A percentile compares a stretch with the other conserved stretches of the same genome.
Evolutionary conservation across 92 coral and sea anemone species (phyloP).

Genomic region (Porites evermanni): DNA sequence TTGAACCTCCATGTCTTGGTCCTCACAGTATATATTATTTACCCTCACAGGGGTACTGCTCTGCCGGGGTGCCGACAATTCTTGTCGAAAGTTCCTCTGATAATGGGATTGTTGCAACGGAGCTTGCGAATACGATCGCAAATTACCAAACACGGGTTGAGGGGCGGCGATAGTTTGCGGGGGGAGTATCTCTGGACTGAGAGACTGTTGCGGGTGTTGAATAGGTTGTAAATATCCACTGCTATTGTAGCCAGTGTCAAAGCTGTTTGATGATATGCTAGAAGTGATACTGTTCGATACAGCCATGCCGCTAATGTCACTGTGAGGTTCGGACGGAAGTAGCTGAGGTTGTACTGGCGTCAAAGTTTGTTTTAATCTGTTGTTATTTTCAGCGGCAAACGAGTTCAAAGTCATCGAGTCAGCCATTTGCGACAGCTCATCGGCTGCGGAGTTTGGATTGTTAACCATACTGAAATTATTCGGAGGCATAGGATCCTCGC

Average conservation of each 20-base stretch:
- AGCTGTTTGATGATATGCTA: constrained; percentile 65
- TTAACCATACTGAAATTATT: constrained; percentile 70
- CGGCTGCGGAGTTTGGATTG: constrained; percentile 84
- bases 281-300: constrained; percentile 52
- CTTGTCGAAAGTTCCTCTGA: constrained; percentile 45
- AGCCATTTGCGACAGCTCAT: constrained; percentile 74
- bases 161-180: constrained; percentile 40
- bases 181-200: constrained; percentile 52
- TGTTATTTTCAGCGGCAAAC: constrained; percentile 60
- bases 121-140: constrained; percentile 11
- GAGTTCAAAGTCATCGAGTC: constrained; percentile 76
- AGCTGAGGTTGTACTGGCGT: constrained; percentile 72
- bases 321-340: constrained; percentile 63
- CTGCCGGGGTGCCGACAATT: constrained; percentile 20
- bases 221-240: constrained; percentile 77
- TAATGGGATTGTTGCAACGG: constrained; percentile 52
- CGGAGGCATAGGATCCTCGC: constrained; percentile 78
- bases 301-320: constrained; percentile 40
- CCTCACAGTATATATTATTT: constrained; percentile 31
- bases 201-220: constrained; percentile 60
- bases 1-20: constrained; percentile 72
- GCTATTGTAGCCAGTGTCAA: constrained; percentile 78
- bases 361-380: constrained; percentile 61
- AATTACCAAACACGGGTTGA: neutral
- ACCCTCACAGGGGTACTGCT: constrained; percentile 19